Conservation (phyloP, 2,888 invertebrate genomes). For the Andrena minutula region DNA sequence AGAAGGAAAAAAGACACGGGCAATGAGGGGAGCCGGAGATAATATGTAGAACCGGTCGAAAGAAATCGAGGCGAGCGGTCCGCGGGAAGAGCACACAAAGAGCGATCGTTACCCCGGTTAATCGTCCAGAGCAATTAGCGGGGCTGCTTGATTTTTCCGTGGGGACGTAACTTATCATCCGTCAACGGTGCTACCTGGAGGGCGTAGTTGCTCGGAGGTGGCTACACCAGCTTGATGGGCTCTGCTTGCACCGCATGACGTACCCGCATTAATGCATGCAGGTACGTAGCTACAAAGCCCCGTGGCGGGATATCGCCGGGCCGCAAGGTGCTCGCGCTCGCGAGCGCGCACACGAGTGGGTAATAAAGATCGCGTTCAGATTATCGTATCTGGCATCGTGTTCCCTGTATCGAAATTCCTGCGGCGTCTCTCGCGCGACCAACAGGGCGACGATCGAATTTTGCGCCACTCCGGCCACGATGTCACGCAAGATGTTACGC, state of each 20-base stretch:
- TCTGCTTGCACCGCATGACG: conserved; percentile 68
- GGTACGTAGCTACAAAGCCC: conserved; percentile 44
- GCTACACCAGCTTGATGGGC: conserved; percentile 55
- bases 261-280: conserved; percentile 65
- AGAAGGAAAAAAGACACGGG: background rate
- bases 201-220: conserved; percentile 38
- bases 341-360: conserved; percentile 6
- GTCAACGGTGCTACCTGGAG: conserved; percentile 60
- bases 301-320: conserved; percentile 18
- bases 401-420: conserved; percentile 49
- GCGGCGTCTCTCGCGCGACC: conserved; percentile 26
- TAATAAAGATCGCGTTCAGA: conserved; percentile 56
- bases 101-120: conserved; percentile 29
- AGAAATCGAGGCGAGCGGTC: background rate
- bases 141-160: conserved; percentile 43
- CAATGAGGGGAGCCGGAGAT: background rate
- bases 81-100: background rate
- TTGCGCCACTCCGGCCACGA: conserved; percentile 20
- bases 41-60: background rate
- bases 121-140: conserved; percentile 39
- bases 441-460: conserved; percentile 41
- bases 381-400: conserved; percentile 50
- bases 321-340: conserved; percentile 43
- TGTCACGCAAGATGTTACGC: conserved; percentile 32
- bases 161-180: conserved; percentile 51